Evolutionary conservation across 2,113 vertebrate genomes (phyloP).

Genomic region (Pachyramphus minor): DNA sequence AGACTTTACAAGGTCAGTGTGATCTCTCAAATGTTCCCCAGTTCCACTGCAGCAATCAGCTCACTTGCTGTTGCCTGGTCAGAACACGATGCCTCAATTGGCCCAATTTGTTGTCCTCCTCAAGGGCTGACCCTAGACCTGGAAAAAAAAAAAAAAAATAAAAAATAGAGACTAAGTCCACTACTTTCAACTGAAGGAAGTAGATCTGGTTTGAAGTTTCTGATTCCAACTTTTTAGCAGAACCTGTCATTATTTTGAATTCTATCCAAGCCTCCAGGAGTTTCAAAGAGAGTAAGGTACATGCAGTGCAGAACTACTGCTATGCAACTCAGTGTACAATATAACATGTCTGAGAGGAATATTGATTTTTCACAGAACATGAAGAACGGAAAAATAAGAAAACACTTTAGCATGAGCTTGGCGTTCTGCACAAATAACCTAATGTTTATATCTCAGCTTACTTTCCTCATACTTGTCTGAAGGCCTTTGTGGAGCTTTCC

Average conservation of each 20-base stretch:
- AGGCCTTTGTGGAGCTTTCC: neutral
- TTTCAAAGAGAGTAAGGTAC: neutral
- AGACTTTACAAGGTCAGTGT: neutral
- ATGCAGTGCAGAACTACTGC: neutral
- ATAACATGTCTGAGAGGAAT: neutral
- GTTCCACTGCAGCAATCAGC: neutral
- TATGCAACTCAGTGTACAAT: neutral
- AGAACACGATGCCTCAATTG: neutral
- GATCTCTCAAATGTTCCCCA: neutral
- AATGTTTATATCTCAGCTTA: neutral
- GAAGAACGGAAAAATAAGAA: neutral
- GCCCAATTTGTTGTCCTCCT: neutral
- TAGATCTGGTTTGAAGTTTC: neutral
- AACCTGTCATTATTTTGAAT: neutral
- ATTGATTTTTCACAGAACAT: neutral
- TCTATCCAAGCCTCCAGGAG: neutral
- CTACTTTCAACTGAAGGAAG: neutral
- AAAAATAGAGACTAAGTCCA: neutral
- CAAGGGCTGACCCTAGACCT: neutral
- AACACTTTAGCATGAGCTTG: neutral
- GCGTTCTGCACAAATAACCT: neutral
- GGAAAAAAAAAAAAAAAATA: neutral
- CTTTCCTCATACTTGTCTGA: neutral
- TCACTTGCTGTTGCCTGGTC: neutral
- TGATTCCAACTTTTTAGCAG: neutral